A percentile compares a stretch with the other conserved stretches of the same genome.
phyloP scores from a whole-genome alignment of 2,888 invertebrate genomes.

The Epinotia demarniana region DNA sequence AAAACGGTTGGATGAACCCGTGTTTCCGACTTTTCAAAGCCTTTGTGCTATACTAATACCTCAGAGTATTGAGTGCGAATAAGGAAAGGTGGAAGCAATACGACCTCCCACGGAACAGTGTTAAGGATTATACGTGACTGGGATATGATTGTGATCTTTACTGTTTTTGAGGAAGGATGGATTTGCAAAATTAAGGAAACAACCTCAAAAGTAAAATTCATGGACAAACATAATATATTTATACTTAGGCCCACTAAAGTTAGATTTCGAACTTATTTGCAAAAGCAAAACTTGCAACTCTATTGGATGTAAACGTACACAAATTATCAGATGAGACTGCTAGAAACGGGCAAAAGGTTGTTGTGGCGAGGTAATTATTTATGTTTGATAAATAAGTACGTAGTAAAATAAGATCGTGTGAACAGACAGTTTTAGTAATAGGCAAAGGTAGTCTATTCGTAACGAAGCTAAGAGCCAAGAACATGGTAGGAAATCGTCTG shows the following conservation, averaged over 20 bases:
- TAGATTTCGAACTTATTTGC: not conserved
- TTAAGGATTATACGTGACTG: conserved; percentile 51
- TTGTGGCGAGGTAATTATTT: conserved; percentile 5
- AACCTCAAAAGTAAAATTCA: conserved; percentile 20
- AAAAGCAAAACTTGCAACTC: not conserved
- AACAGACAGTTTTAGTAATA: no score
- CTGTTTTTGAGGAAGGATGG: conserved; percentile 26
- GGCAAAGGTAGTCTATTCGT: no score
- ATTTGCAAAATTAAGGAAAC: conserved; percentile 32
- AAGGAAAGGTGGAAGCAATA: conserved; percentile 53
- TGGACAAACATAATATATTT: not conserved
- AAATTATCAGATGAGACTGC: conserved; percentile 21
- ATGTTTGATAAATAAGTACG: not conserved
- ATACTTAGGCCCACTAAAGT: not conserved
- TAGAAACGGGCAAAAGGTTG: conserved; percentile 7
- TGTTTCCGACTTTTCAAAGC: conserved; percentile 20
- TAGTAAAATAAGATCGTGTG: not conserved
- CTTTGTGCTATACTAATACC: conserved; percentile 21
- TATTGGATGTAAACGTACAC: conserved; percentile 22
- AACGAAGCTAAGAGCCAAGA: no score
- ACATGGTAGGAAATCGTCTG: no score
- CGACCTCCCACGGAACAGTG: conserved; percentile 49
- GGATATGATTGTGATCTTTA: conserved; percentile 46
- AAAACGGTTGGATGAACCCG: conserved; percentile 6
- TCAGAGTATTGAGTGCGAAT: conserved; percentile 33